Evolutionary conservation across 2,113 vertebrate genomes (phyloP).

Genomic region (Cyanoliseus patagonus): DNA sequence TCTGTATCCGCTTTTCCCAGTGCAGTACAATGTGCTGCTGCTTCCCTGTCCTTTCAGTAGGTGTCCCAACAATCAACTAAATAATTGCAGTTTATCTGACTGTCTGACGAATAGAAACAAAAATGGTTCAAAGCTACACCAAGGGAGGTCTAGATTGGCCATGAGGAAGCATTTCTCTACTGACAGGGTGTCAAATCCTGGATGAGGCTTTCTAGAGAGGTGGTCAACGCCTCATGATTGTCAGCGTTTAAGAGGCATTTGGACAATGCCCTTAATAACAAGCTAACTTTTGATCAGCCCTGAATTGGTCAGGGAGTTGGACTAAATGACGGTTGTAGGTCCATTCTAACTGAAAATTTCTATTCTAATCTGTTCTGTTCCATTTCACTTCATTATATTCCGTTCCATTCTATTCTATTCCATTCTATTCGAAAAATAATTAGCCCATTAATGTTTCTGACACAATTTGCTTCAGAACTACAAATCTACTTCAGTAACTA

Average conservation of each 20-base stretch:
- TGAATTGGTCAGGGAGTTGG: background rate
- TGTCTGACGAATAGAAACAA: background rate
- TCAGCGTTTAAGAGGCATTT: background rate
- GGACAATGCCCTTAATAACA: background rate
- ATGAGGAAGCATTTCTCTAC: background rate
- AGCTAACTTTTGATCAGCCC: background rate
- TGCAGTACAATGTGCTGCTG: background rate
- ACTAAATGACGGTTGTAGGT: background rate
- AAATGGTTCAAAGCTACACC: background rate
- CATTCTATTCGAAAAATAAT: background rate
- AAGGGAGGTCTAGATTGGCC: background rate
- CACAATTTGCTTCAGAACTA: background rate
- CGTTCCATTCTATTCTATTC: background rate
- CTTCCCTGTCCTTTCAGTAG: background rate
- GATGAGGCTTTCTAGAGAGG: background rate
- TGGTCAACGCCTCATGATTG: background rate
- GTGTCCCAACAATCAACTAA: background rate
- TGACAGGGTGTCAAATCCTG: background rate
- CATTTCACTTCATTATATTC: background rate
- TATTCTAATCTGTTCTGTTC: background rate
- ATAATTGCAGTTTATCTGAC: background rate
- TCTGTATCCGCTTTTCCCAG: background rate
- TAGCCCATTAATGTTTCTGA: background rate
- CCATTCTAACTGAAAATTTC: background rate
- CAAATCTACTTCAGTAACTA: background rate